Conservation (phyloP, 2,113 vertebrate species). For the Gyps fulvus region DNA sequence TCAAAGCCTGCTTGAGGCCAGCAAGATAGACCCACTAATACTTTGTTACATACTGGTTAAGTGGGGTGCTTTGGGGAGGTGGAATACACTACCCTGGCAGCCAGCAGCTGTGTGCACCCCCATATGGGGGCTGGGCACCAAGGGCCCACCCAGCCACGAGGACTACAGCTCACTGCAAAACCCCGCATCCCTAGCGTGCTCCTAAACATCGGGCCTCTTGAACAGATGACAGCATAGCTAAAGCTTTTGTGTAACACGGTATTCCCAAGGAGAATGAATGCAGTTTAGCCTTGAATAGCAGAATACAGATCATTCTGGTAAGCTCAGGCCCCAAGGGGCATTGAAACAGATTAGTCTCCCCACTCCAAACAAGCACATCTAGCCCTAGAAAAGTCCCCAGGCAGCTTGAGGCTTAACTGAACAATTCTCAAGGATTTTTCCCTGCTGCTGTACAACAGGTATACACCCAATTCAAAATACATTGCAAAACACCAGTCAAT, state of each 20-base stretch:
- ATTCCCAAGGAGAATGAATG: neutral
- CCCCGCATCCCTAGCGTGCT: neutral
- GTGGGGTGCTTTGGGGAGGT: neutral
- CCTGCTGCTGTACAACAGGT: neutral
- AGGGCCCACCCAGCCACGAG: neutral
- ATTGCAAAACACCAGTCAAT: neutral
- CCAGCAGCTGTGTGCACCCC: neutral
- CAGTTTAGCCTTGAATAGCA: neutral
- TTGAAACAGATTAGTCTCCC: neutral
- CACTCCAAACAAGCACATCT: neutral
- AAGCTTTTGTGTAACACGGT: neutral
- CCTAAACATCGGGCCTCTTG: neutral
- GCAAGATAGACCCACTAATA: neutral
- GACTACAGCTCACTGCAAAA: neutral
- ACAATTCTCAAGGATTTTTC: neutral
- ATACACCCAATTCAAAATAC: neutral
- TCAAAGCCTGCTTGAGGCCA: no score
- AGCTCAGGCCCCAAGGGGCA: neutral
- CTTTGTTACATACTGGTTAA: neutral
- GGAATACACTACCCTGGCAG: neutral
- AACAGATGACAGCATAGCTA: neutral
- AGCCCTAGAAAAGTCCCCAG: neutral
- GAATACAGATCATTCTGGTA: neutral
- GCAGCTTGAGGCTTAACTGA: neutral
- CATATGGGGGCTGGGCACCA: neutral